These are phyloP conservation scores for Acanthurus lineatus DNA, from an alignment of 2,797 vertebrate species.

Conservation along the genomic window DNA sequence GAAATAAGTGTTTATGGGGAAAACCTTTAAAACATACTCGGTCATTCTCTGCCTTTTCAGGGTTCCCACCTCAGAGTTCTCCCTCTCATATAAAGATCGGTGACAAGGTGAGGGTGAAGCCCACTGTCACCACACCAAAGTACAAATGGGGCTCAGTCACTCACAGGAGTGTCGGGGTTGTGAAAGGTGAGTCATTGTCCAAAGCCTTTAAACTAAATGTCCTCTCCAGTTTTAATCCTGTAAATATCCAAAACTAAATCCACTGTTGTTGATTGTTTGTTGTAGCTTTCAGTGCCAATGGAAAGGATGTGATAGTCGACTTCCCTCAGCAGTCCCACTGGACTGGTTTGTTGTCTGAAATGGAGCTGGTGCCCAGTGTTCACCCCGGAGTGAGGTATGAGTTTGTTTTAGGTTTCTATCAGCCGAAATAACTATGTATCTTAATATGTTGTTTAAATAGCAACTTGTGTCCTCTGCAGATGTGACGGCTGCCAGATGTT, in stretches of 20 bases:
- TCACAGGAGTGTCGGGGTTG: slow-evolving; percentile 95
- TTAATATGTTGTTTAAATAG: neutral
- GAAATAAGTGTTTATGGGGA: neutral
- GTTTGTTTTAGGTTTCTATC: neutral
- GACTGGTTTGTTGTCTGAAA: slow-evolving; percentile 97
- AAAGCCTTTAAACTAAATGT: neutral
- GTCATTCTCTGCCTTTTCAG: slow-evolving; percentile 69
- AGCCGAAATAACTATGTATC: neutral
- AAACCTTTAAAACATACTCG: neutral
- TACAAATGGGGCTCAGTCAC: slow-evolving; percentile 99
- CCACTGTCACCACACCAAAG: slow-evolving; percentile 94
- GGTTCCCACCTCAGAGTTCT: slow-evolving; percentile 96
- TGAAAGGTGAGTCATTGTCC: slow-evolving; percentile 88
- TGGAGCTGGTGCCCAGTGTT: slow-evolving; percentile 97
- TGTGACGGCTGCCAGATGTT: slow-evolving; percentile 99
- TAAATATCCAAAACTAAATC: slow-evolving; percentile 1
- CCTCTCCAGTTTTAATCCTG: neutral
- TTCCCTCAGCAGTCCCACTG: slow-evolving; percentile 99
- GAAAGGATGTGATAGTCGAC: slow-evolving; percentile 98
- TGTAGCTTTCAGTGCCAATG: slow-evolving; percentile 98
- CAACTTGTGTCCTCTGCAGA: slow-evolving; percentile 72
- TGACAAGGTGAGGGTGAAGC: slow-evolving; percentile 97
- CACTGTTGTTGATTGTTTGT: slow-evolving; percentile 4
- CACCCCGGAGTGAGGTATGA: slow-evolving; percentile 96
- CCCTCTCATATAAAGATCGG: slow-evolving; percentile 99